Base-by-base conservation (phyloP, 2,113 vertebrate genomes). In the Odocoileus hemionus region DNA sequence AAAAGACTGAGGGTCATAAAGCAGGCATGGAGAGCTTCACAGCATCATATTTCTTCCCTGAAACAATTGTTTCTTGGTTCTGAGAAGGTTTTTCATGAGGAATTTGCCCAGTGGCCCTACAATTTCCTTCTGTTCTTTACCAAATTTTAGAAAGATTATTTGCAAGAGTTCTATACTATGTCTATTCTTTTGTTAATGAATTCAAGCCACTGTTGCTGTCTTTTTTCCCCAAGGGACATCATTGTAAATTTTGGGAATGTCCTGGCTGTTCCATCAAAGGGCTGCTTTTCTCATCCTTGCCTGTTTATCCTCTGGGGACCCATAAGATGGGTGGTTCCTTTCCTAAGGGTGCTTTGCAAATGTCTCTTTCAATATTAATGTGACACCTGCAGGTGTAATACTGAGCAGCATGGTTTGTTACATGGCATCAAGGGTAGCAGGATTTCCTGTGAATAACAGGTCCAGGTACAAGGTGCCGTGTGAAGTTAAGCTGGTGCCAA, bases 61-160 rank as follows among this genome's bases (percentile, higher is more conserved):
- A 78, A 94, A 97, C 54, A 93, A 86, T 55, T n/a, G 74, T 8
- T 52, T 5, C 30, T 91, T 54, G 50, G 7, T 70, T 89, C 79
- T 55, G 19, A 94, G 91, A 61, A 74, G 55, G 30, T 67, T 84
- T 50, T 64, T 54, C 30, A 2, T 79, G 88, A 47, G 30, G 30
- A 79, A 92, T 47, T 94, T 85, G 60, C 39, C 79, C 6, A 9
- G 19, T 58, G 13, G 11, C 6, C 43, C 58, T 70, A 23, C 74
- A 36, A 83, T 89, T 85, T 87, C 26, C 82, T 95, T 94, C 88
- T 78, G 70, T 92, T 86, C 36, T 86, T 89, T 45, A 5, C 14
- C 23, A 79, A 82, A 89, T 67, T 95, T 83, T 57, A 83, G 76
- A 96, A 92, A 92, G 45, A 25, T 70, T 86, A 47, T 70, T 93